A percentile compares a stretch with the other conserved stretches of the same genome.
Evolutionary conservation across 2,888 invertebrate species (phyloP).

Genomic region (Lasioglossum malachurum): DNA sequence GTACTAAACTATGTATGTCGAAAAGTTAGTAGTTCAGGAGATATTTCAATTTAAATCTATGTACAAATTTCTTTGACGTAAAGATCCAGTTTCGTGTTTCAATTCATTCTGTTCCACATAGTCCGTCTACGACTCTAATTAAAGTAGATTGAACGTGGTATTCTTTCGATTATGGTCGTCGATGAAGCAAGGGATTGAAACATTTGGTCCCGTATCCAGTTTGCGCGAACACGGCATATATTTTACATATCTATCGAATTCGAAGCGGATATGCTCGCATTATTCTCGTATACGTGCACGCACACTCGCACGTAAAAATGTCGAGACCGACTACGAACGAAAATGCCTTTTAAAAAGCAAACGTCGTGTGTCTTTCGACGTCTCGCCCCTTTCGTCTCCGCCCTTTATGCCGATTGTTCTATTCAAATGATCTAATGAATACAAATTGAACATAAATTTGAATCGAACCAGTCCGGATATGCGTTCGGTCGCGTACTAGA

Average conservation of each 20-base stretch:
- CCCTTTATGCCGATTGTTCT: conserved; percentile 37
- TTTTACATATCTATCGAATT: conserved; percentile 69
- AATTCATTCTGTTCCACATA: too few relatives aligned
- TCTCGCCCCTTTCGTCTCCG: conserved; percentile 7
- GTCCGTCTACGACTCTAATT: too few relatives aligned
- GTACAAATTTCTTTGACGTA: too few relatives aligned
- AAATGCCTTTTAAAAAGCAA: conserved; percentile 49
- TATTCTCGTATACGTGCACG: conserved; percentile 36
- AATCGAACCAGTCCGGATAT: conserved; percentile 23
- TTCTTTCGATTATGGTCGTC: too few relatives aligned
- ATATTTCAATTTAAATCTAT: too few relatives aligned
- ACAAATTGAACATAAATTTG: conserved; percentile 57
- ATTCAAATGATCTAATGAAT: conserved; percentile 49
- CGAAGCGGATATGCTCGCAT: conserved; percentile 64
- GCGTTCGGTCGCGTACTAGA: background rate
- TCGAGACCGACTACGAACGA: conserved; percentile 24
- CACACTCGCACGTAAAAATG: conserved; percentile 19
- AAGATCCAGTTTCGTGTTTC: too few relatives aligned
- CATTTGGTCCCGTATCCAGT: conserved; percentile 56
- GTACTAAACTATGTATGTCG: too few relatives aligned
- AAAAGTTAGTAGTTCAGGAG: too few relatives aligned
- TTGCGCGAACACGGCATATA: conserved; percentile 42
- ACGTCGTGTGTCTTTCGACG: conserved; percentile 20
- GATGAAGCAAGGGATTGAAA: conserved; percentile 55
- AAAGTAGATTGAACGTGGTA: too few relatives aligned